phyloP scores from a whole-genome alignment of 92 coral and sea anemone species.

The Umimayanthus kanabou region DNA sequence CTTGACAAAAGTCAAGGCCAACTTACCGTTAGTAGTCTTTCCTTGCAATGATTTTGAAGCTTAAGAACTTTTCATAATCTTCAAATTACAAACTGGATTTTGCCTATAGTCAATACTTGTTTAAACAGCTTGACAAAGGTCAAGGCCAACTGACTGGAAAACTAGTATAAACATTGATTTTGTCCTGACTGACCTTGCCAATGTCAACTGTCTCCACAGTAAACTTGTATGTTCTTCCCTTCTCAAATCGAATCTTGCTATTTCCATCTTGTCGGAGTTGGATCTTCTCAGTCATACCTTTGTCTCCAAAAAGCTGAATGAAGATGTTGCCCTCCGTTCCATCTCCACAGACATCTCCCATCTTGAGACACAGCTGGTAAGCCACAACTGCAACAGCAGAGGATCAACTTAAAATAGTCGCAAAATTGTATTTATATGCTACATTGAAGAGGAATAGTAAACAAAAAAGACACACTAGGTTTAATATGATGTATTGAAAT shows the following conservation, averaged over 20 bases:
- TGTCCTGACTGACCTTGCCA: slow-evolving; percentile 70
- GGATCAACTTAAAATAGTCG: not conserved
- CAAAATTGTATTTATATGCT: too few relatives aligned
- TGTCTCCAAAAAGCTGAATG: slow-evolving; percentile 90
- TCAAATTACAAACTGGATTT: not conserved
- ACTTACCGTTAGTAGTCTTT: not conserved
- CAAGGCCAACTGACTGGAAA: not conserved
- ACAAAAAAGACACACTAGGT: too few relatives aligned
- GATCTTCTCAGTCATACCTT: slow-evolving; percentile 96
- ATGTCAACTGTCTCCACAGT: slow-evolving; percentile 94
- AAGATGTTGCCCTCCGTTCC: slow-evolving; percentile 96
- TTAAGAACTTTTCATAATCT: not conserved
- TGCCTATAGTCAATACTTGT: not conserved
- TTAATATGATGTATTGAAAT: too few relatives aligned
- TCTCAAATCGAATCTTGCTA: slow-evolving; percentile 89
- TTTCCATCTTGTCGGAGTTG: slow-evolving; percentile 87
- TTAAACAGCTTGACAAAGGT: not conserved
- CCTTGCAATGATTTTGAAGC: not conserved
- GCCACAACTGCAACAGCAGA: slow-evolving; percentile 74
- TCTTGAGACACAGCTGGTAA: slow-evolving; percentile 94
- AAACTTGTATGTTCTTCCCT: slow-evolving; percentile 95
- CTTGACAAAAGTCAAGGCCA: too few relatives aligned
- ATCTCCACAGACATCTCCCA: slow-evolving; percentile 95
- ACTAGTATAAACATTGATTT: not conserved
- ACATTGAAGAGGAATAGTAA: too few relatives aligned